Evolutionary conservation across 2,797 vertebrate genomes (phyloP), one percentile per base, ranked within the genome.

Genomic region (Ptychadena robeensis): DNA sequence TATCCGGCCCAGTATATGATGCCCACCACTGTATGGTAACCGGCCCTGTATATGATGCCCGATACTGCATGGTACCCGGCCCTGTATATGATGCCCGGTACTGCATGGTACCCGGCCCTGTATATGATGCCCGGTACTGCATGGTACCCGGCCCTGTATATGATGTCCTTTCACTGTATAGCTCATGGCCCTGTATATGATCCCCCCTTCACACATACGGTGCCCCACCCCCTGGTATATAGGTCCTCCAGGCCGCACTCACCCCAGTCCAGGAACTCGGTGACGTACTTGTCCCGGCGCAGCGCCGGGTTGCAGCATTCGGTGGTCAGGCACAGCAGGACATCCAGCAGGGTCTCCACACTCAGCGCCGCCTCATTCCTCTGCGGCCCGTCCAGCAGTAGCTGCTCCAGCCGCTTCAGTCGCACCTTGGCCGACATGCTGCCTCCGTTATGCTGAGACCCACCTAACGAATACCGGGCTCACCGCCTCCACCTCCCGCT

Each of bases 221-320:
- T 53, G 18, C 1, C 44, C 2, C 18, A 15, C 15, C 22, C 31
- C 44, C 30, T 27, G 38, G 5, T 12, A 40, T 40, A 40, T 40
- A 6, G 38, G 38, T 12, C 38, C 38, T 40, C 59, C 2, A 9
- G 2, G 59, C 11, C 10, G 1, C 65, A 89, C 95, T 95, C 86
- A 98, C 97, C 97, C 96, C 96, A 98, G 81, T 97, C 93, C 91
- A 98, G 95, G 91, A 98, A 98, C 89, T 98, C 96, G n/a, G 91
- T 91, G 90, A 98, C 93, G 82, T 97, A 96, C 89, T 97, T 96
- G 93, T 98, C 97, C 79, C 96, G 93, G 89, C 94, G 94, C 80
- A 98, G 91, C 0, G 96, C 93, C 69, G 94, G 93, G 83, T 92
- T 94, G 90, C 92, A 93, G 92, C 93, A 96, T 89, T 98, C 97